Conservation (phyloP, 2,888 invertebrate species). For the Oxyteleia sp. region DNA sequence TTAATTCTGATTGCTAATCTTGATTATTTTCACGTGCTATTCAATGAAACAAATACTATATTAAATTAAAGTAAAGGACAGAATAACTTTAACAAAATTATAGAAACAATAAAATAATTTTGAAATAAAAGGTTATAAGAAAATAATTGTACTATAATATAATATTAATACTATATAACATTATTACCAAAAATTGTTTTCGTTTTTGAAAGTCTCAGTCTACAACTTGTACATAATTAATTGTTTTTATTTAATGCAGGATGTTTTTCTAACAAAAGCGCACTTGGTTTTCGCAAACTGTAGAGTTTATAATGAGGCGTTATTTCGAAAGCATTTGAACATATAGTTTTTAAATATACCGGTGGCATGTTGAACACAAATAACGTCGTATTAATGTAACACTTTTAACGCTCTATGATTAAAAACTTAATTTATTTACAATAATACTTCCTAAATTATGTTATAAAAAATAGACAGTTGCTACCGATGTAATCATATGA, state of each 20-base stretch:
- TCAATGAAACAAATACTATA: no score
- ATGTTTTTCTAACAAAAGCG: conserved; percentile 5
- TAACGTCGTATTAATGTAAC: background rate
- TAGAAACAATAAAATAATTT: background rate
- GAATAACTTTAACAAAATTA: background rate
- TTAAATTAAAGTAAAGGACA: background rate
- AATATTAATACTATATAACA: background rate
- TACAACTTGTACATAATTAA: conserved; percentile 1
- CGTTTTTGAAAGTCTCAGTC: background rate
- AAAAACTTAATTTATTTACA: conserved; percentile 1
- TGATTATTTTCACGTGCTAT: no score
- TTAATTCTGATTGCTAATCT: background rate
- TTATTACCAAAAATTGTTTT: conserved; percentile 7
- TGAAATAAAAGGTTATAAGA: conserved; percentile 10
- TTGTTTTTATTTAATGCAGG: background rate
- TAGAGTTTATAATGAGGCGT: conserved; percentile 1
- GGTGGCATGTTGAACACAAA: conserved; percentile 2
- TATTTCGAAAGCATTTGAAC: background rate
- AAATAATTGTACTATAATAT: no score
- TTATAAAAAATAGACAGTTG: conserved; percentile 3
- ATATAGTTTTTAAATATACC: background rate
- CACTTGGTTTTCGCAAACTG: conserved; percentile 5
- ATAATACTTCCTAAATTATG: background rate
- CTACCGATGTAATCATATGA: background rate
- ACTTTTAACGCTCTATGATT: background rate